Evolutionary conservation across 2,797 vertebrate species (phyloP).

Genomic region (Paedocypris micromegethes): DNA sequence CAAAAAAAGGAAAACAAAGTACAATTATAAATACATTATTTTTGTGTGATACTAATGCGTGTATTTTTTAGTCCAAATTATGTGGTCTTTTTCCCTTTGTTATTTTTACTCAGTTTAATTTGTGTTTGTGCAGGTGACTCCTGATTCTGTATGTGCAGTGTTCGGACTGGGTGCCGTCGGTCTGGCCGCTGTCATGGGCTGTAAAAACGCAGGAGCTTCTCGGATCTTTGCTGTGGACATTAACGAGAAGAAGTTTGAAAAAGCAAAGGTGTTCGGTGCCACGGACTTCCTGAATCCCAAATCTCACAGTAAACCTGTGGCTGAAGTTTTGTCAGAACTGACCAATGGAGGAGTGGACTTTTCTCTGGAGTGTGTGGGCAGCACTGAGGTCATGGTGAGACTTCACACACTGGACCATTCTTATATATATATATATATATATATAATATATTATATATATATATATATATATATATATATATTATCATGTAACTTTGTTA

Average conservation of each 20-base stretch:
- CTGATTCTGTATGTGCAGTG: constrained; percentile 84
- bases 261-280: constrained; percentile 84
- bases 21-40: no score
- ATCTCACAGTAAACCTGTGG: constrained; percentile 79
- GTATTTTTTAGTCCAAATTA: no score
- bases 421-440: no score
- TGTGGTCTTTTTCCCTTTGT: no score
- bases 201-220: constrained; percentile 82
- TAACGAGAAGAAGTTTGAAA: constrained; percentile 83
- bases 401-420: neutral
- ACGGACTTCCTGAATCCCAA: constrained; percentile 86
- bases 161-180: constrained; percentile 93
- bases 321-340: constrained; percentile 79
- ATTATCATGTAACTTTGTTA: no score
- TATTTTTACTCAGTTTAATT: neutral
- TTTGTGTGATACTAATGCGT: no score
- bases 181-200: constrained; percentile 92
- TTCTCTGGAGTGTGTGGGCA: constrained; percentile 89
- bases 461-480: no score
- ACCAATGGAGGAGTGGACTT: constrained; percentile 88
- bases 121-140: constrained; percentile 73
- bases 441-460: no score
- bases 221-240: constrained; percentile 85
- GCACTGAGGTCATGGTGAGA: constrained; percentile 83
- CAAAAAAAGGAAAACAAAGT: no score